These are phyloP conservation scores for Coreius guichenoti DNA, from an alignment of 2,797 vertebrate species.

Conservation along the genomic window DNA sequence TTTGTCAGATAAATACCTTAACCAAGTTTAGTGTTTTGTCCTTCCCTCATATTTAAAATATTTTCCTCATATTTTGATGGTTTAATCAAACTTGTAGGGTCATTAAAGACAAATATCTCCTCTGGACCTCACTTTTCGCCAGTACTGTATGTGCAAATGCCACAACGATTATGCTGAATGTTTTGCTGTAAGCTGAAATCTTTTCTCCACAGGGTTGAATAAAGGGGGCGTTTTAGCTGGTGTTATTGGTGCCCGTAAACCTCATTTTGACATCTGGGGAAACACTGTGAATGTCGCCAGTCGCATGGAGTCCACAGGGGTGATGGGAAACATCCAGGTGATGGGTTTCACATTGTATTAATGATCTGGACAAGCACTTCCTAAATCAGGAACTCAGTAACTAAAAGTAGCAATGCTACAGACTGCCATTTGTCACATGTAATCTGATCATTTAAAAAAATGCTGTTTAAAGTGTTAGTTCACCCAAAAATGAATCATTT, in stretches of 20 bases:
- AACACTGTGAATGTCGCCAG: constrained; percentile 98
- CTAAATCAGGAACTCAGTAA: background rate
- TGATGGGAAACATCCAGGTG: constrained; percentile 98
- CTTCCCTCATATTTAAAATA: background rate
- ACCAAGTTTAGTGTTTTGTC: background rate
- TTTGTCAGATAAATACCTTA: background rate
- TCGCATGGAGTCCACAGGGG: constrained; percentile 97
- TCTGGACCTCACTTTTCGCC: background rate
- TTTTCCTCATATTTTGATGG: background rate
- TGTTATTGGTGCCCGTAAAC: constrained; percentile 94
- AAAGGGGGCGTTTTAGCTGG: constrained; percentile 94
- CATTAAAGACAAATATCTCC: background rate
- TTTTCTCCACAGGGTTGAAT: constrained; percentile 85
- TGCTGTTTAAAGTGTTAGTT: background rate
- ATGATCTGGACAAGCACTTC: background rate
- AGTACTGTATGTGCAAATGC: background rate
- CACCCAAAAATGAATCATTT: background rate
- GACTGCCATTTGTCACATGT: background rate
- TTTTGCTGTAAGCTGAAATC: background rate
- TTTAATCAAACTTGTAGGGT: background rate
- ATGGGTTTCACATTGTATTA: constrained; percentile 8
- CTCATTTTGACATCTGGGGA: constrained; percentile 97
- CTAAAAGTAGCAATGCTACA: background rate
- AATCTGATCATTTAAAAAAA: background rate
- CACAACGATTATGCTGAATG: background rate